Base-by-base conservation (phyloP, 2,888 invertebrate genomes). In the Drosophila borealis region DNA sequence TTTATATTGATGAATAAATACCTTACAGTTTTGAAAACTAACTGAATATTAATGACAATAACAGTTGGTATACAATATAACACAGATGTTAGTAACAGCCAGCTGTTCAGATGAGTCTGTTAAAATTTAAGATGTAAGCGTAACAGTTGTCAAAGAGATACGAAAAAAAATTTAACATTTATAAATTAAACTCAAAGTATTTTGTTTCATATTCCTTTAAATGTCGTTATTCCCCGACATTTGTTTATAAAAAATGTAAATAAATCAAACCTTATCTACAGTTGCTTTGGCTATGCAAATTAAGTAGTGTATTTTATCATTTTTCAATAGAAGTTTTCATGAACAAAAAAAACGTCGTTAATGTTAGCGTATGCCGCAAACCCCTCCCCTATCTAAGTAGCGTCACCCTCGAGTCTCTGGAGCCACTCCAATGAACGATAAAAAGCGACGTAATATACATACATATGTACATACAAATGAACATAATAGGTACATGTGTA, bases 401-500 rank as follows among this genome's bases (percentile, higher is more conserved):
- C 25, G 41, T 11, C 29, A 11, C 33, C 44, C 44, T 33, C 29
- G 36, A 42, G 17, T 54, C 60, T 61, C 42, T 64, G 45, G 14
- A 42, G 36, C 29, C 75, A 78, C 74, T 76, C 79, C 75, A 76
- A 69, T 74, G 59, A 76, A 69, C 75, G 75, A 76, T 74, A 76
- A 78, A 68, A 79, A 74, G 55, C 75, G 64, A 78, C 75, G 59
- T 78, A 78, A 65, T 74, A 65, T 17, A 65, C 60, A 64, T 48
- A 55, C 4, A 29, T 11, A 48, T 11, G 36, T 39, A 66, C 55
- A 70, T 69, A 61, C 45, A 70, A 70, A 57, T 62, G 46, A 53
- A 70, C 79, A 84, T 84, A 79, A 79, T 80, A 55, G 55, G 33
- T 65, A 74, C 63, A 66, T 73, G 50, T 75, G 60, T 67, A 77